Conservation (phyloP, 2,888 invertebrate genomes). For the Euphydryas editha region DNA sequence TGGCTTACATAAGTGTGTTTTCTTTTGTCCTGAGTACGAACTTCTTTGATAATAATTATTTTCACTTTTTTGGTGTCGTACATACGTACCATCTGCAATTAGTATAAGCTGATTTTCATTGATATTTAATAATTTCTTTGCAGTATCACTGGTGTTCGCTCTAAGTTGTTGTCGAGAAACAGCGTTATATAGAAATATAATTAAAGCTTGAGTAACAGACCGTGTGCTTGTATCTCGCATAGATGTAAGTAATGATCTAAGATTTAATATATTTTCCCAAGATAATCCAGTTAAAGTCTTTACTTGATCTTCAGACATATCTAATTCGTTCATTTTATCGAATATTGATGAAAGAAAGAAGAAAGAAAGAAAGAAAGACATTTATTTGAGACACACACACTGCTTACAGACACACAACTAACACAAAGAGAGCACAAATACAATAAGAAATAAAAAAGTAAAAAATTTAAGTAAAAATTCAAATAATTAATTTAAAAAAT, state of each 20-base stretch:
- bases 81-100: background rate
- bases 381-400: no score
- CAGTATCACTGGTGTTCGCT: no score
- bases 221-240: background rate
- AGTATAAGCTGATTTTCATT: no score
- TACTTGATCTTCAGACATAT: constrained; percentile 5
- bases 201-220: background rate
- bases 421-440: no score
- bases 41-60: background rate
- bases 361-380: no score
- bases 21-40: background rate
- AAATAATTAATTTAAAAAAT: no score
- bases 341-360: background rate
- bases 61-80: background rate
- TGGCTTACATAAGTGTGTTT: background rate
- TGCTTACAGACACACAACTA: no score
- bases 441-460: no score
- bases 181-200: background rate
- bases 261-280: constrained; percentile 8
- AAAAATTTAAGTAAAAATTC: no score
- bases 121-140: no score
- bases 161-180: no score
- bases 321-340: background rate
- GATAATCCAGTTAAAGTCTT: constrained; percentile 9
- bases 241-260: background rate